Percentiles rank a stretch among this genome's conserved stretches.
Conservation (phyloP, 1,140 invertebrate genomes). For the Oncopeltus fasciatus region DNA sequence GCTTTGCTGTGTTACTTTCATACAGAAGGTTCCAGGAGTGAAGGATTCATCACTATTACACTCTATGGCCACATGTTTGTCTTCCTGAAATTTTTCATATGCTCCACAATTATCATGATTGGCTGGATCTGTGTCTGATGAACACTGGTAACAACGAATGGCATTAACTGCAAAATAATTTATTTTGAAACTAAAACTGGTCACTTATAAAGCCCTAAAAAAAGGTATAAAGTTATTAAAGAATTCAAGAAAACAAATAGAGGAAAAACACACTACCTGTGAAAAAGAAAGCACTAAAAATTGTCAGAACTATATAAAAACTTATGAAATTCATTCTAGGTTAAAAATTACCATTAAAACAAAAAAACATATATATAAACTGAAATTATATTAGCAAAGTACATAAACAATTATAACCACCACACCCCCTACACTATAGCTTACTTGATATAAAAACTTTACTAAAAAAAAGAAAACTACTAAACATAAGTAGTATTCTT, state of each 20-base stretch:
- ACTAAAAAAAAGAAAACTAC: no score
- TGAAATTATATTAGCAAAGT: no score
- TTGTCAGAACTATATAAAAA: not conserved
- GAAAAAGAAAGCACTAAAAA: not conserved
- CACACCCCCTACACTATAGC: not conserved
- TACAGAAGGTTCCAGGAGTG: slow-evolving; percentile 85
- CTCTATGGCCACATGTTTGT: slow-evolving; percentile 67
- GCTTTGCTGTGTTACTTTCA: slow-evolving; percentile 76
- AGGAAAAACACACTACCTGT: no score
- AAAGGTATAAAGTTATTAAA: no score
- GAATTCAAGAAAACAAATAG: no score
- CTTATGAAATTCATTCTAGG: not conserved
- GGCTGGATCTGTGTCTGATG: slow-evolving; percentile 57
- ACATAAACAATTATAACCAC: not conserved
- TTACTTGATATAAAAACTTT: no score
- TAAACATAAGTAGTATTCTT: no score
- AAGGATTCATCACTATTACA: slow-evolving; percentile 78
- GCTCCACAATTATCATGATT: slow-evolving; percentile 74
- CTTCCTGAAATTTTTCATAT: slow-evolving; percentile 64
- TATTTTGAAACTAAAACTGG: no score
- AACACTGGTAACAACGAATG: slow-evolving; percentile 78
- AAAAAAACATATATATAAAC: no score
- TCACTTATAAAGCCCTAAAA: no score
- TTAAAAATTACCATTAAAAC: no score
- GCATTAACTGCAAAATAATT: slow-evolving; percentile 33